Evolutionary conservation across 2,797 vertebrate genomes (phyloP), one percentile per base, ranked within the genome.

Genomic region (Uromys caudimaculatus): DNA sequence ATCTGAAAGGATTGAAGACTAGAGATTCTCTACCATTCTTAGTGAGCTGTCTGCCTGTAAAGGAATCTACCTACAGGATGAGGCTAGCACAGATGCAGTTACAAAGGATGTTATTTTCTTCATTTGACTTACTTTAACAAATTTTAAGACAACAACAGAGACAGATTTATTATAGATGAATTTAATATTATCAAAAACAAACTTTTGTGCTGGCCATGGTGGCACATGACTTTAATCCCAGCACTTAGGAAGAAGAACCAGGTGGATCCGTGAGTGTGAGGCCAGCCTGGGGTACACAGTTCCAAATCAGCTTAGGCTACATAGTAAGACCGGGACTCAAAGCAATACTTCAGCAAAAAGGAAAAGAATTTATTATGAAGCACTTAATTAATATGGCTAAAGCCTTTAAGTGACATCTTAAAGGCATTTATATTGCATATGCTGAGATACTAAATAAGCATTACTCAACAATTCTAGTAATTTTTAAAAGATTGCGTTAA

Each of bases 111-210:
- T 69, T 78, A 6, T 19, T n/a, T 87, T 92, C 73, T 91, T 90
- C 52, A 62, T 71, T 76, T 85, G 58, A 81, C 60, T 64, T 71
- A 64, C 35, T 89, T 93, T 91, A 58, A 38, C 0, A 56, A 56
- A 71, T 79, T 21, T 86, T 81, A 84, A 95, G 69, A n/a, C 8
- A 93, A 89, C 44, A 32, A 38, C 62, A 47, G 91, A 90, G 86
- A 90, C 44, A 90, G 38, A 77, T 83, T 81, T 75, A 89, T 93
- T 77, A 64, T 14, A 93, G 54, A 81, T 93, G 62, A 88, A 93
- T 91, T 77, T 87, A 67, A 56, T 83, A n/a, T 77, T 76, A 75
- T 73, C 62, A 83, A 73, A 94, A 89, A 38, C 6, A 84, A 76
- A 82, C 54, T 73, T 87, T 24, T 47, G 47, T 60, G 10, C 10